These are phyloP conservation scores for Pipra filicauda DNA, from an alignment of 2,113 vertebrate genomes.

Conservation along the genomic window DNA sequence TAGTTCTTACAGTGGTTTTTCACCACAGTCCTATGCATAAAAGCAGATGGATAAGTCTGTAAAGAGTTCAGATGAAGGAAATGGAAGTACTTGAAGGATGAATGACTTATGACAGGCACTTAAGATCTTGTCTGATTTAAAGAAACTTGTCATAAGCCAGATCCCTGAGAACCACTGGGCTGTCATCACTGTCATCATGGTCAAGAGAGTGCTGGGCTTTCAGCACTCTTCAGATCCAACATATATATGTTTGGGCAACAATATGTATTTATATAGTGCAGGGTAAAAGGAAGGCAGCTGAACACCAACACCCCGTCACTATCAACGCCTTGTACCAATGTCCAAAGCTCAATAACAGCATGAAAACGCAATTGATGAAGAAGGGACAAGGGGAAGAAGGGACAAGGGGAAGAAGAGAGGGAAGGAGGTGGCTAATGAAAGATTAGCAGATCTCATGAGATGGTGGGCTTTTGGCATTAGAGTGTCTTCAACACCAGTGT, in stretches of 20 bases:
- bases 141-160: not conserved
- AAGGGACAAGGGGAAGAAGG: not conserved
- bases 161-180: not conserved
- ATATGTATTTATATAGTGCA: not conserved
- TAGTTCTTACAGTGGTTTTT: not conserved
- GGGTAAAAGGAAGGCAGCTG: not conserved
- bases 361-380: not conserved
- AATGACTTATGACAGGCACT: constrained; percentile 40
- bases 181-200: not conserved
- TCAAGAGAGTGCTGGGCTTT: not conserved
- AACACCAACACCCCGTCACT: not conserved
- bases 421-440: not conserved
- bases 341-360: not conserved
- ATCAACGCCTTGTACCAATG: not conserved
- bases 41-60: not conserved
- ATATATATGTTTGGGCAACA: not conserved
- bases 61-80: not conserved
- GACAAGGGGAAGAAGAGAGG: not conserved
- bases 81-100: constrained; percentile 18
- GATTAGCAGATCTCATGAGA: not conserved
- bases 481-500: not conserved
- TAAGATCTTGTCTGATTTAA: constrained; percentile 27
- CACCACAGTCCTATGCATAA: not conserved
- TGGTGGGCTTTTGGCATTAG: not conserved
- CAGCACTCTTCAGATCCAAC: not conserved